These are phyloP conservation scores for Willisornis vidua DNA, from an alignment of 2,113 vertebrate genomes.

Conservation along the genomic window DNA sequence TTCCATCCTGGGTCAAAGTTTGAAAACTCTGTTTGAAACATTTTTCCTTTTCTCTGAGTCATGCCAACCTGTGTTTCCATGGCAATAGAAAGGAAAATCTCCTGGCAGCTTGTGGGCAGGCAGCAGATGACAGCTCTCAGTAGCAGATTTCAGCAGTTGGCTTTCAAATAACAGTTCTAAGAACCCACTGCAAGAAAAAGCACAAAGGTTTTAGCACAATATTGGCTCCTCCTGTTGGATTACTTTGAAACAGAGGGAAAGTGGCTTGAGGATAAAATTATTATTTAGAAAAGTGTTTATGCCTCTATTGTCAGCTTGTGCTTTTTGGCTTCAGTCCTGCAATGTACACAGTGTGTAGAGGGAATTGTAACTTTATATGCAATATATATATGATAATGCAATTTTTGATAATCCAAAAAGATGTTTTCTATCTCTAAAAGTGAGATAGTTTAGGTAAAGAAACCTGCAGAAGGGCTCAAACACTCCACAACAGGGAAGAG, in stretches of 20 bases:
- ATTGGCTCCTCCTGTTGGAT: neutral
- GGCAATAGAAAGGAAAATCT: slow-evolving; percentile 3
- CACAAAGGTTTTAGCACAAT: neutral
- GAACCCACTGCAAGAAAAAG: neutral
- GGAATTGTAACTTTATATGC: neutral
- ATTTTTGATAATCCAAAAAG: neutral
- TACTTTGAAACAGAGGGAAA: neutral
- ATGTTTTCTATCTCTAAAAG: neutral
- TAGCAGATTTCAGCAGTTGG: slow-evolving; percentile 31
- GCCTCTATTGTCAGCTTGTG: neutral
- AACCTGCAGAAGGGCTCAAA: neutral
- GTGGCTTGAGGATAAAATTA: neutral
- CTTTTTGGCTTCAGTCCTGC: neutral
- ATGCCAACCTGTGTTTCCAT: slow-evolving; percentile 34
- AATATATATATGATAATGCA: neutral
- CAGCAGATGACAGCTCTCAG: slow-evolving; percentile 59
- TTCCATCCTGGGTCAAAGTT: neutral
- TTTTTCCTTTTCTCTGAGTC: neutral
- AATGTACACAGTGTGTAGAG: neutral
- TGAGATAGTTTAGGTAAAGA: neutral
- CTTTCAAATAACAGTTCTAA: slow-evolving; percentile 31
- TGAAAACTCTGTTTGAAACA: neutral
- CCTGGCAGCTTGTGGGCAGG: slow-evolving; percentile 38
- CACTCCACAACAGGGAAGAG: neutral
- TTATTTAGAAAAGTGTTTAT: neutral